These are phyloP conservation scores for Phrynosoma blainvillii DNA, from an alignment of 2,113 vertebrate genomes.

Conservation along the genomic window DNA sequence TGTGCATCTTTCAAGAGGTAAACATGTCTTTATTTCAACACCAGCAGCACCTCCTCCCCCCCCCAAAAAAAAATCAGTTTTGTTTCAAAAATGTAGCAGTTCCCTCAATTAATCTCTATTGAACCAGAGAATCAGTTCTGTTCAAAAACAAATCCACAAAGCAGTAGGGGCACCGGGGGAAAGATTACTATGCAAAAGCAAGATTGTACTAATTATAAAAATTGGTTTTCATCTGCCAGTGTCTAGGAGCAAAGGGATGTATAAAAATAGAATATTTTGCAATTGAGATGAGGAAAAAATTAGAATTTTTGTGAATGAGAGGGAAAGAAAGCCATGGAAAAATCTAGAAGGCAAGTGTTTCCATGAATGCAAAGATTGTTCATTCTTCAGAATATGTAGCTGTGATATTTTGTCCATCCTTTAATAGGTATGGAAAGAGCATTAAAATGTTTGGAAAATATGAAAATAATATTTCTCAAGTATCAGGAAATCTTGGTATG, in stretches of 20 bases:
- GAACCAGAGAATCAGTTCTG: constrained; percentile 20
- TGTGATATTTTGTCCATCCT: too few species aligned
- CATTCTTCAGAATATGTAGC: neutral
- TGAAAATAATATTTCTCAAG: too few species aligned
- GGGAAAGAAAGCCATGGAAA: neutral
- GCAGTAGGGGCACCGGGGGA: constrained; percentile 52
- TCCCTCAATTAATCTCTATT: neutral
- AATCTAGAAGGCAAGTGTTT: neutral
- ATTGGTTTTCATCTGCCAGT: constrained; percentile 61
- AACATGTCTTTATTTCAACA: constrained; percentile 34
- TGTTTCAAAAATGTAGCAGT: constrained; percentile 22
- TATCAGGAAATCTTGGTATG: too few species aligned
- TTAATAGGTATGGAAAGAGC: too few species aligned
- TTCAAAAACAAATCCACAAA: constrained; percentile 39
- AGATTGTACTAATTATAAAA: constrained; percentile 66
- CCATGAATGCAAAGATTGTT: neutral
- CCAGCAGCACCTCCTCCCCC: neutral
- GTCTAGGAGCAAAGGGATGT: constrained; percentile 14
- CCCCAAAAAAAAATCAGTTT: constrained; percentile 38
- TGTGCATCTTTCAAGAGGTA: constrained; percentile 34
- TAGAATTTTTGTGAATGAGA: neutral
- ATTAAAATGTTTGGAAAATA: too few species aligned
- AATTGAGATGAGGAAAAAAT: constrained; percentile 3
- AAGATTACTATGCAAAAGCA: constrained; percentile 35
- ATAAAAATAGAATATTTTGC: constrained; percentile 55